phyloP scores from a whole-genome alignment of 2,113 vertebrate species.

The Astatotilapia flaviijosephi region DNA sequence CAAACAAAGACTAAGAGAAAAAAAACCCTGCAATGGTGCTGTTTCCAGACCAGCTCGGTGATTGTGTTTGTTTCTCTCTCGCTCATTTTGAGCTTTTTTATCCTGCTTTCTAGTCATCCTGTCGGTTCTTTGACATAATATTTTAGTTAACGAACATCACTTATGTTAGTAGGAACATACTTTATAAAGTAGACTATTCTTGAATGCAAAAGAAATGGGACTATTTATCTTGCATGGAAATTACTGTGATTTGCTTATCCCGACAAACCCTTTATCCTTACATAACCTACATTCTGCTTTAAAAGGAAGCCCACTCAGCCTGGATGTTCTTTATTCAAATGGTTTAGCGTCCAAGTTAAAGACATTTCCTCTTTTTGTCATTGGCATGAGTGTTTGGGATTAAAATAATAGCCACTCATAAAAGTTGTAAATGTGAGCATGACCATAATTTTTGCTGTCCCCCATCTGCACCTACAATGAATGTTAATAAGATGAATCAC shows the following conservation, averaged over 20 bases:
- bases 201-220: not conserved
- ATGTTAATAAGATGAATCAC: conserved; percentile 2
- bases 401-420: not conserved
- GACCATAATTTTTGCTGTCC: not conserved
- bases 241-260: not conserved
- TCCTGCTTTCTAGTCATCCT: not conserved
- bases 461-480: not conserved
- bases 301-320: not conserved
- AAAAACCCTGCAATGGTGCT: not conserved
- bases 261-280: not conserved
- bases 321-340: not conserved
- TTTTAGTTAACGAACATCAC: not conserved
- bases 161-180: not conserved
- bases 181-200: not conserved
- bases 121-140: not conserved
- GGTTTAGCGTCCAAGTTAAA: not conserved
- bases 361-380: not conserved
- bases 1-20: not conserved
- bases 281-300: not conserved
- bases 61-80: not conserved
- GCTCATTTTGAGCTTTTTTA: not conserved
- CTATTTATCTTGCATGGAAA: not conserved
- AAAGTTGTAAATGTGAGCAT: not conserved
- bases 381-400: not conserved
- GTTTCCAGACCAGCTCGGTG: not conserved